A percentile compares a stretch with the other conserved stretches of the same genome.
These are phyloP conservation scores for Peucedramus taeniatus DNA, from an alignment of 2,113 vertebrate species.

Conservation along the genomic window DNA sequence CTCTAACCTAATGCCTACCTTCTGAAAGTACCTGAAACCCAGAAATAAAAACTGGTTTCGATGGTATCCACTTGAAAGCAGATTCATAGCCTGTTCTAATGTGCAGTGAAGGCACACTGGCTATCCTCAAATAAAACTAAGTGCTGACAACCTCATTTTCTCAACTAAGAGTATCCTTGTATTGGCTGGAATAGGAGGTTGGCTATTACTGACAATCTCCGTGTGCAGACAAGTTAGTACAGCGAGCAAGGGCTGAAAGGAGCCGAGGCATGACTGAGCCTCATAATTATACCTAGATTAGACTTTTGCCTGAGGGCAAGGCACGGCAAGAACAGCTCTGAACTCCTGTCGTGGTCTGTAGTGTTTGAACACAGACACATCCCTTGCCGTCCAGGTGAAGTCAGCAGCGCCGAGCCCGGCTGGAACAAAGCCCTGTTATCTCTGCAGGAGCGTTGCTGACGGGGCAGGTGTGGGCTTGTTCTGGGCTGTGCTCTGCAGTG, in stretches of 20 bases:
- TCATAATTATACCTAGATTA: constrained; percentile 47
- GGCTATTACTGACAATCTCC: neutral
- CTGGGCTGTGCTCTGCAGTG: neutral
- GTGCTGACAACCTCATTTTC: constrained; percentile 42
- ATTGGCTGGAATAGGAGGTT: neutral
- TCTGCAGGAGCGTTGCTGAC: neutral
- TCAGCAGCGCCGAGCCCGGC: neutral
- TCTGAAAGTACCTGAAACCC: neutral
- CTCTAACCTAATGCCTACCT: neutral
- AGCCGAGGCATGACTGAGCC: constrained; percentile 1
- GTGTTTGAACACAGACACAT: neutral
- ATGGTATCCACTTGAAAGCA: neutral
- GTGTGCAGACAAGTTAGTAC: constrained; percentile 15
- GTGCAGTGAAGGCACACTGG: neutral
- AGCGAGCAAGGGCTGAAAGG: neutral
- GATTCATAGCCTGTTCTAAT: neutral
- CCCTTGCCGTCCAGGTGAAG: neutral
- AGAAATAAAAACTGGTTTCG: neutral
- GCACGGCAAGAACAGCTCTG: constrained; percentile 28
- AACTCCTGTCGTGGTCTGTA: neutral
- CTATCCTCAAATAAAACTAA: constrained; percentile 3
- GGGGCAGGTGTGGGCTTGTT: neutral
- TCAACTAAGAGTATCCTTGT: neutral
- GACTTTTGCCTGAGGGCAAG: constrained; percentile 5
- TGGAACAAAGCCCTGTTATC: neutral